These are phyloP conservation scores for Stichopus chloronotus DNA, from an alignment of 35 echinoderm and acorn worm species.

Conservation along the genomic window DNA sequence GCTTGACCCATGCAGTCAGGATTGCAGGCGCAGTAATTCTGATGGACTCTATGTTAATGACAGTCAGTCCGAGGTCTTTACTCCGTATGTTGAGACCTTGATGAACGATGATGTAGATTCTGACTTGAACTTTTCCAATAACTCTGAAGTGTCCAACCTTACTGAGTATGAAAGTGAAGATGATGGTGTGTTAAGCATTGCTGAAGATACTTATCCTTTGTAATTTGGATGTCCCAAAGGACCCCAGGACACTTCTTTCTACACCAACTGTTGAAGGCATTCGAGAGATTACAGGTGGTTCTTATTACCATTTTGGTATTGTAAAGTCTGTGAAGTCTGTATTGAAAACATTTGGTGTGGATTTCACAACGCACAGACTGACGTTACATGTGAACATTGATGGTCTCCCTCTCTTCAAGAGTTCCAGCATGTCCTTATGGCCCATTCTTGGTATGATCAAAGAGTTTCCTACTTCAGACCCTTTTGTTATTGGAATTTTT, in stretches of 20 bases:
- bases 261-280: conserved; percentile 3
- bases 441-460: conserved; percentile 53
- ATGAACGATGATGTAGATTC: neutral
- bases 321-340: neutral
- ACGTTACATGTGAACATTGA: no score
- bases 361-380: neutral
- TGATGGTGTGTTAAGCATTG: neutral
- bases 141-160: neutral
- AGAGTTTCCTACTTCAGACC: neutral
- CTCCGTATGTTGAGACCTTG: neutral
- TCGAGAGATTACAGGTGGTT: conserved; percentile 26
- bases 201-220: neutral
- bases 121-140: neutral
- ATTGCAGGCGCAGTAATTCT: neutral
- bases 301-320: conserved; percentile 67
- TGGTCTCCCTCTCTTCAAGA: no score
- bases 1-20: neutral
- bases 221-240: conserved; percentile 41
- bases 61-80: neutral
- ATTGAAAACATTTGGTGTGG: neutral
- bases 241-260: conserved; percentile 33
- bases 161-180: neutral
- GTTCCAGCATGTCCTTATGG: conserved; percentile 40
- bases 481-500: conserved; percentile 56
- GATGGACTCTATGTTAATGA: neutral